Evolutionary conservation across 2,888 invertebrate species (phyloP), one percentile per base, ranked within the genome.

Genomic region (Pegoplata infirma): DNA sequence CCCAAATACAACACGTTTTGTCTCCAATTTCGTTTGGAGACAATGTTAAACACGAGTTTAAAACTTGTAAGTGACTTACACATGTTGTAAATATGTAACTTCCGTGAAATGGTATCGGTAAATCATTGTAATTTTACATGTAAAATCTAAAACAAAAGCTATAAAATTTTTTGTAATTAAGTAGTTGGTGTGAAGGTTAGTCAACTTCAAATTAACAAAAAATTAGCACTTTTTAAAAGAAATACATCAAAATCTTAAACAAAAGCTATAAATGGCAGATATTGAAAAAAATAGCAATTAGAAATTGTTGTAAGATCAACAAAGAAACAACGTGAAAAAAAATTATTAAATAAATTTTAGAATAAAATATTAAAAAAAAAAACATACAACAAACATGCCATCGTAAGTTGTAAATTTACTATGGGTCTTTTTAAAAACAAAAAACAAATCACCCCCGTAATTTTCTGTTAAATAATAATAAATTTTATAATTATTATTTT

Each of bases 131-230:
- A n/a, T n/a, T n/a, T n/a, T n/a, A n/a, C n/a, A n/a, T n/a, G n/a
- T n/a, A n/a, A n/a, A n/a, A n/a, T n/a, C n/a, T n/a, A n/a, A n/a
- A n/a, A n/a, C n/a, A n/a, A n/a, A n/a, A n/a, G n/a, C n/a, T n/a
- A n/a, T n/a, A n/a, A n/a, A n/a, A n/a, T n/a, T n/a, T n/a, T n/a
- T n/a, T n/a, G n/a, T 67, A 7, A 59, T 74, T 75, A 75, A 46
- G 44, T 36, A 47, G 19, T 14, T 14, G 25, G 74, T 68, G 74
- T 75, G 74, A 75, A 68, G 74, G 67, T 75, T 36, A 68, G 3
- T 3, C 2, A 32, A 32, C 12, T 32, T 2, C 32, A 32, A 32
- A 32, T 32, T 32, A 32, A 2, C 32, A 32, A n/a, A 40, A 67
- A 75, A 75, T 75, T 75, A 68, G 55, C 75, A 59, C 59, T 10